phyloP scores from a whole-genome alignment of 2,797 vertebrate species.

The Halcyon badia region DNA sequence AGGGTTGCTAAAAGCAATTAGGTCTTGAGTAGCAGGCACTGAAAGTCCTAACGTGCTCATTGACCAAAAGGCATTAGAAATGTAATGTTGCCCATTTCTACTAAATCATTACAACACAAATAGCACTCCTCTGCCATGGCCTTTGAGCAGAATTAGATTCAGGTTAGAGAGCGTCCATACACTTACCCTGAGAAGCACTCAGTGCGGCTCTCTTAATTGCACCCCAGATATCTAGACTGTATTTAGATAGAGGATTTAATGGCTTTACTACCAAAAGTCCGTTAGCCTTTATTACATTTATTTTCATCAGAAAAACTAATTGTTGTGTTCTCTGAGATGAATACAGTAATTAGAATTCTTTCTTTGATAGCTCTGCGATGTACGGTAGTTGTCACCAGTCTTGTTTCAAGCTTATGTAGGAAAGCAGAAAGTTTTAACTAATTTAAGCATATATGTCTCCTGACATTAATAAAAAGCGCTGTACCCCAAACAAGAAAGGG shows the following conservation, averaged over 20 bases:
- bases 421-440: not conserved
- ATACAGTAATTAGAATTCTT: conserved; percentile 63
- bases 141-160: conserved; percentile 42
- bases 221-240: conserved; percentile 45
- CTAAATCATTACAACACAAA: conserved; percentile 39
- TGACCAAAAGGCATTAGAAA: conserved; percentile 58
- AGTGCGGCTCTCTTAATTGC: conserved; percentile 28
- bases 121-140: conserved; percentile 3
- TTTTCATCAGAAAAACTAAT: conserved; percentile 56
- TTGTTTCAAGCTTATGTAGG: not conserved
- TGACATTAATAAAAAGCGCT: not conserved
- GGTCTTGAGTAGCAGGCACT: not conserved
- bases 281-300: conserved; percentile 66
- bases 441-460: not conserved
- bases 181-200: conserved; percentile 41
- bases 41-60: conserved; percentile 2
- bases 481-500: not conserved
- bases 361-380: not conserved
- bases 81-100: conserved; percentile 37
- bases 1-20: conserved; percentile 42
- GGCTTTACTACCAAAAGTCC: conserved; percentile 37
- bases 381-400: not conserved
- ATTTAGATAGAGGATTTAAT: conserved; percentile 61
- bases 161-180: conserved; percentile 46
- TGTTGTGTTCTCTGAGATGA: conserved; percentile 16